Percentiles rank a stretch among this genome's conserved stretches.
Conservation (phyloP, 1,140 invertebrate genomes). For the Brachionus plicatilis region DNA sequence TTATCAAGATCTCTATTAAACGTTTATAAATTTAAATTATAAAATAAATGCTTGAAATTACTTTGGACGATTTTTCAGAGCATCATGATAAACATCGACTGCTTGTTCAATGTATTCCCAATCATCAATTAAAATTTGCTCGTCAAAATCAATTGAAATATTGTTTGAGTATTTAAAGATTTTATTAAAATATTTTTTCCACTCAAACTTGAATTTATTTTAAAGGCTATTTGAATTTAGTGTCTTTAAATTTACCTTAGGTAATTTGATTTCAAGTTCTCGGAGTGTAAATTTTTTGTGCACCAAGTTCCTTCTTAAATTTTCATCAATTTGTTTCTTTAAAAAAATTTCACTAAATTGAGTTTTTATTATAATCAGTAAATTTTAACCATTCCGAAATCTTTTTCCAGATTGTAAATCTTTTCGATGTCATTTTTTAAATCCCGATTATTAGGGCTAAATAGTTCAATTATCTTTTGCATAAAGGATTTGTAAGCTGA, state of each 20-base stretch:
- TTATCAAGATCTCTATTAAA: conserved; percentile 15
- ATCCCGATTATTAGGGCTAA: neutral
- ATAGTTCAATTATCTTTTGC: neutral
- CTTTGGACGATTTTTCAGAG: neutral
- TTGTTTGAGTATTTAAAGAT: neutral
- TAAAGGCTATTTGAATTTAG: neutral
- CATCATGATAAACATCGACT: neutral
- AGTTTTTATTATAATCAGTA: neutral
- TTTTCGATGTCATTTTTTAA: neutral
- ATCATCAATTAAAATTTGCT: conserved; percentile 16
- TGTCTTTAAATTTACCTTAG: neutral
- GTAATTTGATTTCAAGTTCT: neutral
- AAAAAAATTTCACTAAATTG: neutral
- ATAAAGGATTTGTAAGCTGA: neutral
- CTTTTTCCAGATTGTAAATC: conserved; percentile 19
- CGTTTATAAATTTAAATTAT: neutral
- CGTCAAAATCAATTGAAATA: neutral
- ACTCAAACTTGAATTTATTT: neutral
- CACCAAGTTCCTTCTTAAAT: neutral
- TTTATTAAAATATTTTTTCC: neutral
- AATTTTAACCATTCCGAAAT: neutral
- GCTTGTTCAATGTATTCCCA: neutral
- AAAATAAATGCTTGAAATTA: neutral
- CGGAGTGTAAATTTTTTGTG: conserved; percentile 6
- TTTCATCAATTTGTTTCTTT: conserved; percentile 4